phyloP scores from a whole-genome alignment of 2,888 invertebrate species.

The Heteromurus nitidus region DNA sequence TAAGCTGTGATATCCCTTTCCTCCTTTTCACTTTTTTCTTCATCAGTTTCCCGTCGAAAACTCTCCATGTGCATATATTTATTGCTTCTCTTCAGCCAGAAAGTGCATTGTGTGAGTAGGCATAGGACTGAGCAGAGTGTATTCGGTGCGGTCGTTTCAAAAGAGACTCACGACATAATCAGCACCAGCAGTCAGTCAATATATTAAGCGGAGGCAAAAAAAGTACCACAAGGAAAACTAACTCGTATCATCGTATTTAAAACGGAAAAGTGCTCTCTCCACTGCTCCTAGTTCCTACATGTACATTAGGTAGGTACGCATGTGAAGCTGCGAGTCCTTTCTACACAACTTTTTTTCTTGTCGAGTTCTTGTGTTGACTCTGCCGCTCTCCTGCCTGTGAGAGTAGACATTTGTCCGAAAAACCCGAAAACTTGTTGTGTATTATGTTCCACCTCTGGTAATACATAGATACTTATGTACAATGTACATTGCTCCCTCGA shows the following conservation, averaged over 20 bases:
- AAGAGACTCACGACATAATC: background rate
- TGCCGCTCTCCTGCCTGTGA: constrained; percentile 17
- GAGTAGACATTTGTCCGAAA: constrained; percentile 43
- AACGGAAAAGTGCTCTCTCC: too few species aligned
- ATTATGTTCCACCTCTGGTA: too few species aligned
- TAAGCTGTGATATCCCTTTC: background rate
- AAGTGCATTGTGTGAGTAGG: background rate
- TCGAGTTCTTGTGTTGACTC: background rate
- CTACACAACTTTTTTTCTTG: constrained; percentile 3
- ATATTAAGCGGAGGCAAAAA: too few species aligned
- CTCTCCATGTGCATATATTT: too few species aligned
- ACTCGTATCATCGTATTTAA: too few species aligned
- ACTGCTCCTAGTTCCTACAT: background rate
- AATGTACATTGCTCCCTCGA: too few species aligned
- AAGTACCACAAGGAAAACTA: too few species aligned
- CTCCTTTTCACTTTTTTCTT: background rate
- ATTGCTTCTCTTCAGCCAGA: too few species aligned
- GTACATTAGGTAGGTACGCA: too few species aligned
- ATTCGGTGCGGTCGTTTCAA: background rate
- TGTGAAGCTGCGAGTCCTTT: too few species aligned
- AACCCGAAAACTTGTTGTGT: constrained; percentile 48
- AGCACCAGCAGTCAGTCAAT: background rate
- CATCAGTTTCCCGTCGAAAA: background rate
- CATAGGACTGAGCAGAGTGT: too few species aligned
- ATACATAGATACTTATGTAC: too few species aligned